These are phyloP conservation scores for Clitarchus hookeri DNA, from an alignment of 2,888 invertebrate species.

Conservation along the genomic window DNA sequence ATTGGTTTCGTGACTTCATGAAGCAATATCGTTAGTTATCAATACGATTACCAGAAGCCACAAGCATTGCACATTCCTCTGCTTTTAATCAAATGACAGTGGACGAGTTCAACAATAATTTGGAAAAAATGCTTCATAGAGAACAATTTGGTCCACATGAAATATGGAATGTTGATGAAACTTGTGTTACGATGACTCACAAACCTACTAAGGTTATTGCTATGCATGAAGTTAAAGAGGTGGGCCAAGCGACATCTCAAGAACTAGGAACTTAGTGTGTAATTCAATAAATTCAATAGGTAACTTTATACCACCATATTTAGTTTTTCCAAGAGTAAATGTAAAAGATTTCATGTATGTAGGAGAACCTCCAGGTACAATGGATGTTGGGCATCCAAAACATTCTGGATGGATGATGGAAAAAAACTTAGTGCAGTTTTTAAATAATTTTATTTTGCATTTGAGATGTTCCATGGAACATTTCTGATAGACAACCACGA, in stretches of 20 bases:
- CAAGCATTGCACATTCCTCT: too few relatives aligned
- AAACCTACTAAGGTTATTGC: conserved; percentile 37
- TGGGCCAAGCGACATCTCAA: conserved; percentile 45
- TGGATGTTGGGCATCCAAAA: background rate
- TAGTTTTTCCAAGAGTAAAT: conserved; percentile 41
- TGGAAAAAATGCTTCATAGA: too few relatives aligned
- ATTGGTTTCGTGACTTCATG: too few relatives aligned
- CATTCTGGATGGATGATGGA: background rate
- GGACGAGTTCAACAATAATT: too few relatives aligned
- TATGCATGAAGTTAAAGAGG: conserved; percentile 42
- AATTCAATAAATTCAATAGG: conserved; percentile 40
- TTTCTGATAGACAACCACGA: background rate
- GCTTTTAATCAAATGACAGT: background rate
- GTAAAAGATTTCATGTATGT: background rate
- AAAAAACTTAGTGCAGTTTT: background rate
- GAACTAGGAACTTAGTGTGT: conserved; percentile 45
- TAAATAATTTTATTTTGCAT: background rate
- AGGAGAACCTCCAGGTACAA: background rate
- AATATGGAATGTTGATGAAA: too few relatives aligned
- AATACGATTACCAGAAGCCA: too few relatives aligned
- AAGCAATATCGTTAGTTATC: too few relatives aligned
- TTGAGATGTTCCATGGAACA: background rate
- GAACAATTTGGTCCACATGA: too few relatives aligned
- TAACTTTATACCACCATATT: conserved; percentile 40
- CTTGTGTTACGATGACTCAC: too few relatives aligned